Evolutionary conservation across 2,113 vertebrate genomes (phyloP), one percentile per base, ranked within the genome.

Genomic region (Petromus typicus): DNA sequence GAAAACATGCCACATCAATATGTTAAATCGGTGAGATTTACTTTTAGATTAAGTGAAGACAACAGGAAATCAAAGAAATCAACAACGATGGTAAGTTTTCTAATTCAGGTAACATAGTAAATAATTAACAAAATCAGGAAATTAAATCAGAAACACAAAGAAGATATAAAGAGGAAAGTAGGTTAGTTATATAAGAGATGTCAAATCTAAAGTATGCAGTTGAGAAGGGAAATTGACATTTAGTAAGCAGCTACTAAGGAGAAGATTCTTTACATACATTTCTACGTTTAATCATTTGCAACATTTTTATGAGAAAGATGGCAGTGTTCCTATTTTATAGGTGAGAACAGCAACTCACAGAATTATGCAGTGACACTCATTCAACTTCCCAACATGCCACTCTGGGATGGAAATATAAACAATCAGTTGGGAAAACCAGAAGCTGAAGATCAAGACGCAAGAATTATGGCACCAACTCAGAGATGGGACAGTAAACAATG

Each of bases 101-200:
- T 25, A 61, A 78, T 40, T 83, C 69, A 54, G 54, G 48, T 32
- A 22, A 61, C 45, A 81, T 76, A 54, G 43, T 18, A 86, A 37
- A 63, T 64, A 59, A 85, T 54, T 79, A 91, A 82, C n/a, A 86
- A 83, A 90, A 27, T 66, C 81, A 79, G n/a, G 27, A 86, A 69
- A 91, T 73, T 64, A 92, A 63, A 48, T 66, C 43, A 78, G 75
- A 4, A 90, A 66, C 23, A 91, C 20, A 16, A 86, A 79, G 6
- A 82, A 27, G 25, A 85, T 22, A 48, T 88, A 80, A 87, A 87
- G 7, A 22, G 3, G 13, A 90, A 83, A 89, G 51, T 4, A 71
- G 22, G 25, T 88, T 61, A 79, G 40, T 82, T 87, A 23, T 43
- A 12, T 27, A 75, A 82, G 37, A 25, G 64, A 66, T 13, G 3